Conservation (phyloP, 2,888 invertebrate species). For the Melitaea athalia region DNA sequence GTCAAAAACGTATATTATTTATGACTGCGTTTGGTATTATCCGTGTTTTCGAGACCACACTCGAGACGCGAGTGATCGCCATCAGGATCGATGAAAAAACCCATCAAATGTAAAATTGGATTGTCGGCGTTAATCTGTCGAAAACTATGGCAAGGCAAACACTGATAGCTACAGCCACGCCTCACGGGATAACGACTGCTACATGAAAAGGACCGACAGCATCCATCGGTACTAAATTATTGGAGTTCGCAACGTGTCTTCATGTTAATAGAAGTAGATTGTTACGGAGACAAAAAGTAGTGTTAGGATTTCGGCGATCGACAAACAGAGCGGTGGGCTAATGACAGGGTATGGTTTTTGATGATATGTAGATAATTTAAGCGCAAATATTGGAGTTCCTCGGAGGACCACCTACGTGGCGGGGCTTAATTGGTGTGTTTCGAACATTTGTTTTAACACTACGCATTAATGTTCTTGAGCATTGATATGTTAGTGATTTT, state of each 20-base stretch:
- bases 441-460: not conserved
- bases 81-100: constrained; percentile 25
- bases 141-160: constrained; percentile 43
- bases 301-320: constrained; percentile 40
- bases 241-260: constrained; percentile 19
- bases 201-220: constrained; percentile 32
- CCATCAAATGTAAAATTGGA: constrained; percentile 34
- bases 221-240: constrained; percentile 17
- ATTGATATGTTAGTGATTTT: not conserved
- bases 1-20: not conserved
- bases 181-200: constrained; percentile 17
- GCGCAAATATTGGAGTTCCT: constrained; percentile 46
- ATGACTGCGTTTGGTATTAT: not conserved
- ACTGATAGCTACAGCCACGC: constrained; percentile 36
- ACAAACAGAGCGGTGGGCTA: constrained; percentile 46
- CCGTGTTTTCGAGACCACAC: constrained; percentile 28
- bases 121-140: constrained; percentile 42
- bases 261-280: not conserved
- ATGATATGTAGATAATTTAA: constrained; percentile 41
- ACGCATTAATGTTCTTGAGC: not conserved
- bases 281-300: constrained; percentile 30
- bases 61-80: constrained; percentile 17
- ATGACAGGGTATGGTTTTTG: constrained; percentile 44
- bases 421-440: not conserved
- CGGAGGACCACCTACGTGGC: constrained; percentile 40